Evolutionary conservation across 2,797 vertebrate species (phyloP).

Genomic region (Cyprinella venusta): DNA sequence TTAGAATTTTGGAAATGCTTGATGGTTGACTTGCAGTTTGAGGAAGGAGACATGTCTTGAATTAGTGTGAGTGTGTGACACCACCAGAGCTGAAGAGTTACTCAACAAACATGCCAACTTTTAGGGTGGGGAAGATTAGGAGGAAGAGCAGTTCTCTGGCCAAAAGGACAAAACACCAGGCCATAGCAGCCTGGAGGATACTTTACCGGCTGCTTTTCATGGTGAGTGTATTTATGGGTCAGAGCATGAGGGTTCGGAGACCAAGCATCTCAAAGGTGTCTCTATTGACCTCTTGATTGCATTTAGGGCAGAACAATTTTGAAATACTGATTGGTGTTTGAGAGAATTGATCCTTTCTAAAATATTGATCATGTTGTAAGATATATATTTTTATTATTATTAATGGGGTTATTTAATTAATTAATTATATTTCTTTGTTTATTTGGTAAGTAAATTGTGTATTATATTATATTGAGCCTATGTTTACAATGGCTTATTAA

Average conservation of each 20-base stretch:
- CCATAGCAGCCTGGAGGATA: conserved; percentile 77
- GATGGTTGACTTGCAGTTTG: background rate
- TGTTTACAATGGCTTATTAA: background rate
- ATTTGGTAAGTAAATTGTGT: background rate
- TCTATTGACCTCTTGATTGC: background rate
- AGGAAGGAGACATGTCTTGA: conserved; percentile 30
- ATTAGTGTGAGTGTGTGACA: conserved; percentile 8
- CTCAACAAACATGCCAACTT: conserved; percentile 72
- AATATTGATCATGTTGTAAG: background rate
- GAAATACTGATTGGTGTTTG: background rate
- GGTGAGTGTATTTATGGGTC: conserved; percentile 71
- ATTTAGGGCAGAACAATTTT: background rate
- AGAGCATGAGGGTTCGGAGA: background rate
- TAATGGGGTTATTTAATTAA: background rate
- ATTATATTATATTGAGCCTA: background rate
- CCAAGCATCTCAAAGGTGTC: background rate
- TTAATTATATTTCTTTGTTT: background rate
- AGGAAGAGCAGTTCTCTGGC: conserved; percentile 79
- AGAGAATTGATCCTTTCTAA: background rate
- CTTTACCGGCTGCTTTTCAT: conserved; percentile 79
- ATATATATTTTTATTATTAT: background rate
- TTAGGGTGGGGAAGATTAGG: conserved; percentile 73
- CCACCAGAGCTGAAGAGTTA: background rate
- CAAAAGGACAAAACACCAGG: conserved; percentile 77
- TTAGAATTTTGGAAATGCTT: conserved; percentile 31